Conservation (phyloP, 2,797 vertebrate genomes). For the Lutra lutra region DNA sequence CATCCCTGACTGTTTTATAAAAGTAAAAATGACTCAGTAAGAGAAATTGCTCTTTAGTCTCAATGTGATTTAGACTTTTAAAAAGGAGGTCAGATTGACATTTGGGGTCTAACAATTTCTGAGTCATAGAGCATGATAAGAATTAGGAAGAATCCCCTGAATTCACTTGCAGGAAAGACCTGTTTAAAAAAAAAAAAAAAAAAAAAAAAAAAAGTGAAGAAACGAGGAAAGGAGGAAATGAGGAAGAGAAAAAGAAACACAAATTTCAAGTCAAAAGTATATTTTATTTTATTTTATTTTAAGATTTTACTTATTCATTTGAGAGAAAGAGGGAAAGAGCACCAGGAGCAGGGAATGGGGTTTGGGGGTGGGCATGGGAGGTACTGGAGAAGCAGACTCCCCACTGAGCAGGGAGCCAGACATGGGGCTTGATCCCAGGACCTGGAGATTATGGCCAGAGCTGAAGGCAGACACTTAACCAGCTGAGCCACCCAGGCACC, state of each 20-base stretch:
- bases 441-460: not conserved
- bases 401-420: not conserved
- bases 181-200: not conserved
- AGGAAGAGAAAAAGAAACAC: not conserved
- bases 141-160: not conserved
- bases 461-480: not conserved
- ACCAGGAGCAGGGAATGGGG: not conserved
- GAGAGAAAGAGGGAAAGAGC: not conserved
- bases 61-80: not conserved
- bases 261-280: not conserved
- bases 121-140: not conserved
- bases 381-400: not conserved
- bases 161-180: not conserved
- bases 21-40: not conserved
- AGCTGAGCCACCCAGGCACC: not conserved
- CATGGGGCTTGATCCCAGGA: not conserved
- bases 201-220: not conserved
- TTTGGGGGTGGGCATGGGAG: too few species aligned
- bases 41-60: not conserved
- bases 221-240: not conserved
- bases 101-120: not conserved
- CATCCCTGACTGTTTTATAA: not conserved
- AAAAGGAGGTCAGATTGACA: not conserved
- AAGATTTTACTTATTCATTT: not conserved
- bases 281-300: not conserved